phyloP scores from a whole-genome alignment of 2,113 vertebrate species.

The Alethe castanea region DNA sequence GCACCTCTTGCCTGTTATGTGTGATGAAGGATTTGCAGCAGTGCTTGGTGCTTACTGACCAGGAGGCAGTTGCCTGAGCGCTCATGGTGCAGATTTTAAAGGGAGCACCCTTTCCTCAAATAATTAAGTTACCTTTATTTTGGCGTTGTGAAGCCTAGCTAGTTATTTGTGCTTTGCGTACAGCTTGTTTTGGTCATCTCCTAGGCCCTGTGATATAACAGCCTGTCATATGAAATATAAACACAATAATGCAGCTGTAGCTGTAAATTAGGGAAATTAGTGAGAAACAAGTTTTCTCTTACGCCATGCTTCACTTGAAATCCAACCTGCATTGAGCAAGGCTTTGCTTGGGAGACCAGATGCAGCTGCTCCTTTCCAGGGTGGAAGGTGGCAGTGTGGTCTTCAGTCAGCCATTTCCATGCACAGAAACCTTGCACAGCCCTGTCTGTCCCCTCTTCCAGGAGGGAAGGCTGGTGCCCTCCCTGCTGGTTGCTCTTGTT shows the following conservation, averaged over 20 bases:
- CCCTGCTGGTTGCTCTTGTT: not conserved
- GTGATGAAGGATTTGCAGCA: not conserved
- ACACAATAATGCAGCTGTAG: not conserved
- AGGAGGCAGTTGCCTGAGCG: not conserved
- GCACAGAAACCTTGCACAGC: fast-evolving
- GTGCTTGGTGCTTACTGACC: not conserved
- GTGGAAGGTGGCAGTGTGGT: not conserved
- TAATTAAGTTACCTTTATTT: not conserved
- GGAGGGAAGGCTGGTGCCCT: not conserved
- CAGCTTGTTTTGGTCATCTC: constrained; percentile 3
- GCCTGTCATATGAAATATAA: not conserved
- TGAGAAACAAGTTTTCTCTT: not conserved
- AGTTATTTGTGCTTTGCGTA: not conserved
- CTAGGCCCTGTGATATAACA: not conserved
- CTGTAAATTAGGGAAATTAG: not conserved
- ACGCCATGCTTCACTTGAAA: not conserved
- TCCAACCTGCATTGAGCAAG: not conserved
- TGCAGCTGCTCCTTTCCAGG: fast-evolving
- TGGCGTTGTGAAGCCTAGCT: not conserved
- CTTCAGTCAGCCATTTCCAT: not conserved
- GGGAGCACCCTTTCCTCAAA: not conserved
- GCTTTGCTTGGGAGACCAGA: not conserved
- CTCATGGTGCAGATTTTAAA: not conserved
- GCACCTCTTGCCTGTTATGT: fast-evolving
- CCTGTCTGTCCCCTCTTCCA: not conserved